phyloP scores from a whole-genome alignment of 2,797 vertebrate species.

The Spinus olivaceus region DNA sequence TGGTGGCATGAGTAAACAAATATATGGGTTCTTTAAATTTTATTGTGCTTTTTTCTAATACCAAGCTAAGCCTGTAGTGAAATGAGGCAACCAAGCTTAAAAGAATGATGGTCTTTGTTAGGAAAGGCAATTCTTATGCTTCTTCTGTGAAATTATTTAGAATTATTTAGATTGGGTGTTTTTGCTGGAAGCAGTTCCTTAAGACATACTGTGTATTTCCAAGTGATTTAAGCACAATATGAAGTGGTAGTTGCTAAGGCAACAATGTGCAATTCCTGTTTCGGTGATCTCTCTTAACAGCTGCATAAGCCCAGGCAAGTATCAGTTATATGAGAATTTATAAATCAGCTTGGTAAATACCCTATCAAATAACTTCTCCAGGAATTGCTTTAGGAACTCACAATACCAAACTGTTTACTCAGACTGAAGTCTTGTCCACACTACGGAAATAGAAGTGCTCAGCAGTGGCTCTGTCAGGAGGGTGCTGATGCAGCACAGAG shows the following conservation, averaged over 20 bases:
- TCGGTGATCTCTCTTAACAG: conserved; percentile 6
- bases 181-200: conserved; percentile 24
- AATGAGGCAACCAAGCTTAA: neutral
- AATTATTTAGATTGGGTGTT: neutral
- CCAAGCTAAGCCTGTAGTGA: neutral
- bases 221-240: conserved; percentile 31
- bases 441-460: neutral
- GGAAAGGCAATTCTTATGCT: neutral
- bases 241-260: conserved; percentile 57
- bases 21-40: neutral
- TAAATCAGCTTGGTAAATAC: conserved; percentile 12
- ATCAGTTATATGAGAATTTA: neutral
- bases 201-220: neutral
- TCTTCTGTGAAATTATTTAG: neutral
- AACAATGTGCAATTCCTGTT: conserved; percentile 23
- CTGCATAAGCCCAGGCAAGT: conserved; percentile 25
- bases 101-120: neutral
- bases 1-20: neutral
- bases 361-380: conserved; percentile 4
- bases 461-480: neutral
- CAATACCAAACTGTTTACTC: neutral
- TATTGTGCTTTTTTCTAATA: neutral
- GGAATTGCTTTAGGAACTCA: neutral
- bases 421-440: neutral
- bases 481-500: neutral